Conservation (phyloP, 1,140 invertebrate genomes). For the Calliphora vicina region DNA sequence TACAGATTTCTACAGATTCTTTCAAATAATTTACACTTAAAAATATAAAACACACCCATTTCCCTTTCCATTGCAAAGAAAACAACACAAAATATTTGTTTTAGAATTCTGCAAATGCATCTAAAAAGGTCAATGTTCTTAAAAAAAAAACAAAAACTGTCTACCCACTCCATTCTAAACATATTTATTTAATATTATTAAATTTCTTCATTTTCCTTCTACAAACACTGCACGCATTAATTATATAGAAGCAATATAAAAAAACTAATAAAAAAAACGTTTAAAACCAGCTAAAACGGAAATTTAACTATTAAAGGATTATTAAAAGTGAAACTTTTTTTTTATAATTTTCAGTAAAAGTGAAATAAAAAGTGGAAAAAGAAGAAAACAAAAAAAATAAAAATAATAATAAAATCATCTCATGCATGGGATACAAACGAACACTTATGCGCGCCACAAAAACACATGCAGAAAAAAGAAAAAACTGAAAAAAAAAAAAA, state of each 20-base stretch:
- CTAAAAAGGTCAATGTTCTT: neutral
- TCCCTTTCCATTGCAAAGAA: too few species aligned
- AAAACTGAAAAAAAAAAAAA: neutral
- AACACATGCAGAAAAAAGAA: neutral
- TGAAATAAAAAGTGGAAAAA: slow-evolving; percentile 17
- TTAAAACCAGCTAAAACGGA: slow-evolving; percentile 23
- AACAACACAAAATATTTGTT: too few species aligned
- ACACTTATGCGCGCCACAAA: neutral
- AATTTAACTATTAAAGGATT: slow-evolving; percentile 35
- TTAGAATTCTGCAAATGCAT: too few species aligned
- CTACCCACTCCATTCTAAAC: neutral
- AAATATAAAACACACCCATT: too few species aligned
- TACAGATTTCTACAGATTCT: too few species aligned
- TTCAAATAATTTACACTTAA: too few species aligned
- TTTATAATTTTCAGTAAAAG: slow-evolving; percentile 17
- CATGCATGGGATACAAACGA: slow-evolving; percentile 23
- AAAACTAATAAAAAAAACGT: neutral
- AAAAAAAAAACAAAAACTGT: neutral
- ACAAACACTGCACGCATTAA: neutral
- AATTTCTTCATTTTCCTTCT: too few species aligned
- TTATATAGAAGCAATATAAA: neutral
- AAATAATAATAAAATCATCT: slow-evolving; percentile 25
- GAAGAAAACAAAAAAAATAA: neutral
- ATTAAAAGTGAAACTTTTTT: slow-evolving; percentile 33
- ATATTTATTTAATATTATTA: too few species aligned